These are phyloP conservation scores for Acrobeloides nanus DNA, from an alignment of 2,888 invertebrate species.

Conservation along the genomic window DNA sequence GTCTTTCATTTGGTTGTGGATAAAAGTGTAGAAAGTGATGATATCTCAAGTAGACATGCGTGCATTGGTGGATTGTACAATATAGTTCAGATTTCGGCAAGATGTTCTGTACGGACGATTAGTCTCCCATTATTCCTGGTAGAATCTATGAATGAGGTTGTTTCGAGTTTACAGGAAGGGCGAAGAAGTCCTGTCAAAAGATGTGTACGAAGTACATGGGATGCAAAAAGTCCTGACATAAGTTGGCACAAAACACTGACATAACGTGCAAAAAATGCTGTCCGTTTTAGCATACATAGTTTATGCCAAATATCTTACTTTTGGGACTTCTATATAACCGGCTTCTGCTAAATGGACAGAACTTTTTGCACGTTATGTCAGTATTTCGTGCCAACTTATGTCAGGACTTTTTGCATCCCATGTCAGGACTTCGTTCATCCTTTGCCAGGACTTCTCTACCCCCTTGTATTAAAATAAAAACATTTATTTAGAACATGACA, in stretches of 20 bases:
- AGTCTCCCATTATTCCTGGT: constrained; percentile 84
- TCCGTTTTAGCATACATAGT: too few relatives aligned
- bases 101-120: constrained; percentile 82
- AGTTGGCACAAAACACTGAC: too few relatives aligned
- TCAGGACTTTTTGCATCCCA: neutral
- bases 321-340: neutral
- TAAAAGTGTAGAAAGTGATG: constrained; percentile 64
- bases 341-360: neutral
- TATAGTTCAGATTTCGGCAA: constrained; percentile 86
- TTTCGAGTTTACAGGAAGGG: too few relatives aligned
- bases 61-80: constrained; percentile 84
- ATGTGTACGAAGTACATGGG: too few relatives aligned
- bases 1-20: constrained; percentile 90
- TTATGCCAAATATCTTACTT: too few relatives aligned
- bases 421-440: neutral
- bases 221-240: too few relatives aligned
- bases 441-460: too few relatives aligned
- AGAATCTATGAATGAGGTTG: constrained; percentile 85
- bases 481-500: constrained; percentile 64
- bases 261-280: too few relatives aligned
- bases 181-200: too few relatives aligned
- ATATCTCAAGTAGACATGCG: constrained; percentile 86
- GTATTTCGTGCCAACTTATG: neutral
- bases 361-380: neutral
- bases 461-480: neutral